A percentile compares a stretch with the other conserved stretches of the same genome.
Evolutionary conservation across 2,113 vertebrate species (phyloP).

Genomic region (Myotis yumanensis): DNA sequence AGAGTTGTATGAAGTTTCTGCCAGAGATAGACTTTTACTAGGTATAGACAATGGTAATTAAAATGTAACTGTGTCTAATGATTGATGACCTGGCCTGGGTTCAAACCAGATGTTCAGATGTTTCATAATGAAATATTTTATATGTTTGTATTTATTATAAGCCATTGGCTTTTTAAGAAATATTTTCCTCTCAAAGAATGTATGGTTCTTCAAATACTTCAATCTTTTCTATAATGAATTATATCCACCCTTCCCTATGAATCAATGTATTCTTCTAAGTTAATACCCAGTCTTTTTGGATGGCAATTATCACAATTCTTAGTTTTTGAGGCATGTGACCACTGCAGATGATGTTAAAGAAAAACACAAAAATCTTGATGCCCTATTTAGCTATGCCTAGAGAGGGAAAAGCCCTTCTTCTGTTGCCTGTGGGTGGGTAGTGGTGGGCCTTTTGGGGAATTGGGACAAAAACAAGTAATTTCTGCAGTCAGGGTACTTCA

Average conservation of each 20-base stretch:
- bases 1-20: neutral
- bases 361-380: neutral
- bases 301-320: neutral
- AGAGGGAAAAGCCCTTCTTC: neutral
- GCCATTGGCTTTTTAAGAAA: neutral
- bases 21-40: neutral
- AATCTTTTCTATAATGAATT: neutral
- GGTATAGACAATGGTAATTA: neutral
- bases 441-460: rapidly evolving
- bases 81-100: neutral
- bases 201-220: neutral
- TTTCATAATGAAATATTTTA: neutral
- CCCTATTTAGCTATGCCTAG: neutral
- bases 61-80: neutral
- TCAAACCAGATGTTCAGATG: neutral
- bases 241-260: neutral
- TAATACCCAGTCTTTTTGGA: neutral
- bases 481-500: neutral
- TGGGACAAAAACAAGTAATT: neutral
- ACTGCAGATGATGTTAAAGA: neutral
- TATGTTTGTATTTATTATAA: neutral
- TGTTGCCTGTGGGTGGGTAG: neutral
- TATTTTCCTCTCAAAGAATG: neutral
- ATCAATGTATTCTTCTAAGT: neutral
- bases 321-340: neutral